Evolutionary conservation across 2,888 invertebrate genomes (phyloP), one percentile per base, ranked within the genome.

Genomic region (Coelinius sp.): DNA sequence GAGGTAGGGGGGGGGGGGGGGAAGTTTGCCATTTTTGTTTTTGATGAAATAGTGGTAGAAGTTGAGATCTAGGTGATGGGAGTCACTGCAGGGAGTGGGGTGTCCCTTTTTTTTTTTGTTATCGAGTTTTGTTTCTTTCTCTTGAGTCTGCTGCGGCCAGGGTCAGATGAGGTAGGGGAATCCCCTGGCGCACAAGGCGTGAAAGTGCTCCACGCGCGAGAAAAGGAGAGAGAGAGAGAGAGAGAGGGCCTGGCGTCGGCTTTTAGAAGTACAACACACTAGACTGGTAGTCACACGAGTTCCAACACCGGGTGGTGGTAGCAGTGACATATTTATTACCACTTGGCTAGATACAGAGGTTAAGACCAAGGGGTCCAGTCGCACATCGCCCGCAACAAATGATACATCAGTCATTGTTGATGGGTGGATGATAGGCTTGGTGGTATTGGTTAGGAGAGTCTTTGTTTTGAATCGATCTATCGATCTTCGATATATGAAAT

Each of bases 261-360:
- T 59, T 59, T 59, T 59, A 59, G 59, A 59, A 59, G 31, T 20
- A 59, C 35, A 59, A 64, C 64, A 63, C 70, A 49, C 62, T 63
- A 63, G 41, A 63, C 41, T 63, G 38, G 41, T 63, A 41, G 41
- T 63, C 63, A 63, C 63, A 63, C 41, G 63, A 63, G 41, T 63
- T 63, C 41, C 41, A 59, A 69, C 71, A 76, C 59, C 46, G 71
- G 44, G 68, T 64, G 53, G 63, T 76, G 68, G 70, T 71, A 70
- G 53, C 52, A 62, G 76, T 77, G 77, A 77, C 77, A 77, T 76
- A 77, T 77, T 77, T 77, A 77, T 77, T 76, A 84, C 83, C 84
- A 82, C 78, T 82, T 81, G 80, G 71, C 73, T 73, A 75, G 76
- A 78, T 75, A 75, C 77, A 76, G 76, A 77, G 72, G 63, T 65